These are phyloP conservation scores for Drosophila repletoides DNA, from an alignment of 1,140 invertebrate species.

Conservation along the genomic window DNA sequence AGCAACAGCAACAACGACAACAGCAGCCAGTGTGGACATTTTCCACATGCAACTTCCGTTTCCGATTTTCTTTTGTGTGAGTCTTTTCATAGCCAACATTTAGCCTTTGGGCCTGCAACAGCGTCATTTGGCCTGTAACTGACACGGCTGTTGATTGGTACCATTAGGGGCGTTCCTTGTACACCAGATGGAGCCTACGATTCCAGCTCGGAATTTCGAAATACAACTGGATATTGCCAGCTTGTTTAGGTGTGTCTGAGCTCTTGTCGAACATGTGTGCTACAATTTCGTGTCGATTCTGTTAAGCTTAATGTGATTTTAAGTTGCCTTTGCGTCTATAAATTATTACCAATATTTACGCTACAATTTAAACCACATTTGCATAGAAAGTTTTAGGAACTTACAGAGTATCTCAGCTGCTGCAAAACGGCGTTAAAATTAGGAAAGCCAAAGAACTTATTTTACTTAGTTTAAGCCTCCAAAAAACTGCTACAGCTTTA, in stretches of 20 bases:
- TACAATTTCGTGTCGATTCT: too few species aligned
- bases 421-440: too few species aligned
- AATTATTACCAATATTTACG: too few species aligned
- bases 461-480: too few species aligned
- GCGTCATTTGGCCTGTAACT: slow-evolving; percentile 43
- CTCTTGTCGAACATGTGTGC: slow-evolving; percentile 20
- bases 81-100: slow-evolving; percentile 30
- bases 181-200: slow-evolving; percentile 33
- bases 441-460: too few species aligned
- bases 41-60: slow-evolving; percentile 73
- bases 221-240: too few species aligned
- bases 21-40: slow-evolving; percentile 40
- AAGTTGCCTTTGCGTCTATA: too few species aligned
- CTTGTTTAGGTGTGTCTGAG: slow-evolving; percentile 20
- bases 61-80: slow-evolving; percentile 68
- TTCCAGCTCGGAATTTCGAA: slow-evolving; percentile 2
- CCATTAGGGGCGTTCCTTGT: slow-evolving; percentile 18
- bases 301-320: too few species aligned
- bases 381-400: too few species aligned
- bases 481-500: too few species aligned
- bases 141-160: slow-evolving; percentile 65
- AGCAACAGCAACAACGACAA: slow-evolving; percentile 12
- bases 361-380: too few species aligned
- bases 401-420: too few species aligned
- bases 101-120: slow-evolving; percentile 39